A percentile compares a stretch with the other conserved stretches of the same genome.
Evolutionary conservation across 2,888 invertebrate species (phyloP).

Genomic region (Torymus auratus): DNA sequence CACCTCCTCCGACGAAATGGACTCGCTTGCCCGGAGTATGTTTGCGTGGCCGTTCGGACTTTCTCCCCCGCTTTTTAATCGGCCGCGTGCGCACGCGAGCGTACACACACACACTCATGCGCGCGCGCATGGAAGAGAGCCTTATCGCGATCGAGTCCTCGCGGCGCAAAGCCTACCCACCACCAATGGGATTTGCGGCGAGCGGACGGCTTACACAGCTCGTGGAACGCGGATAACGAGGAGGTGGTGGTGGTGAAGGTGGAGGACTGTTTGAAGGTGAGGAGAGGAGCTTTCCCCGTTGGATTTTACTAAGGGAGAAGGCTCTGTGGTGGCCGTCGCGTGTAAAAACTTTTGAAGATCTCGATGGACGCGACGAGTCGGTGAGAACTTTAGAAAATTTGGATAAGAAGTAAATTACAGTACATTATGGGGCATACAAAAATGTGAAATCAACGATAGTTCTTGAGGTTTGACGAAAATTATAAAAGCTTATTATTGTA

Average conservation of each 20-base stretch:
- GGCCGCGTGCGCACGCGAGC: not conserved
- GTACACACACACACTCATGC: not conserved
- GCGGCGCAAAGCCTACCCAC: conserved; percentile 9
- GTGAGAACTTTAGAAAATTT: no score
- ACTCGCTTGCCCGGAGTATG: not conserved
- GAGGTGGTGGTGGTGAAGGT: not conserved
- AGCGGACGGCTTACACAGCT: conserved; percentile 7
- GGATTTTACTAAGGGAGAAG: no score
- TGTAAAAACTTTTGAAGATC: no score
- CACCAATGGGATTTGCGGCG: conserved; percentile 42
- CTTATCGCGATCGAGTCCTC: conserved; percentile 46
- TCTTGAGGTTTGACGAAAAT: no score
- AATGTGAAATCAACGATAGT: no score
- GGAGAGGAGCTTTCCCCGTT: no score
- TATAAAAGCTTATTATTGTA: no score
- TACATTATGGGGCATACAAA: no score
- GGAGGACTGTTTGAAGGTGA: no score
- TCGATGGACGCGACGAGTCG: no score
- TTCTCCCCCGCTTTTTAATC: conserved; percentile 23
- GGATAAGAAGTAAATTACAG: no score
- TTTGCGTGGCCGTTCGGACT: not conserved
- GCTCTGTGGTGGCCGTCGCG: no score
- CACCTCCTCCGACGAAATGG: not conserved
- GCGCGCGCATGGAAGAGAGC: not conserved
- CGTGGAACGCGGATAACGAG: conserved; percentile 17